Percentiles rank a stretch among this genome's conserved stretches.
phyloP scores from a whole-genome alignment of 2,797 vertebrate genomes.

The Buphagus erythrorhynchus region DNA sequence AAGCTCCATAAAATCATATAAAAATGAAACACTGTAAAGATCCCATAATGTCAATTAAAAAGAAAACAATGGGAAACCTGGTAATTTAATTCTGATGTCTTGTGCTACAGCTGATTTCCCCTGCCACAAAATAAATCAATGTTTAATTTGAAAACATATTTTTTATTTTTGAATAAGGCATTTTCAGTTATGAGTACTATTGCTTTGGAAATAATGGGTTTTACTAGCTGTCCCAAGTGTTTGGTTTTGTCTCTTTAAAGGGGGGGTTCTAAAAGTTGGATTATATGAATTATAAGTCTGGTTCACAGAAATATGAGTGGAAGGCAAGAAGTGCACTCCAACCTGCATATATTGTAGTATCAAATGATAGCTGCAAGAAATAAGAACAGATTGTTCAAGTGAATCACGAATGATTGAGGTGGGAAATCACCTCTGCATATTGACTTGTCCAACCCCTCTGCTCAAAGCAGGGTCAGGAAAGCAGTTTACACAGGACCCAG shows the following conservation, averaged over 20 bases:
- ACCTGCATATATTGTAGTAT: neutral
- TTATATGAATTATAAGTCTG: neutral
- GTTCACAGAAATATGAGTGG: neutral
- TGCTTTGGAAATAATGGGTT: neutral
- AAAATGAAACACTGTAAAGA: neutral
- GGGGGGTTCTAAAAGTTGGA: neutral
- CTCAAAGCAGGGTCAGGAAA: neutral
- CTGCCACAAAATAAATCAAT: neutral
- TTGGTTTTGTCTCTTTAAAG: neutral
- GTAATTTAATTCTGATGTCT: neutral
- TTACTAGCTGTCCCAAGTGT: neutral
- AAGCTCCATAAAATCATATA: neutral
- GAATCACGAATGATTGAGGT: neutral
- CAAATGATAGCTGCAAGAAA: neutral
- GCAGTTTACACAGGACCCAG: neutral
- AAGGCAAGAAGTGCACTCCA: neutral
- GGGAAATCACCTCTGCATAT: neutral
- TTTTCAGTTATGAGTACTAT: neutral
- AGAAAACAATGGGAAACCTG: neutral
- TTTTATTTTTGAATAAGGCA: neutral
- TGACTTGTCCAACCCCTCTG: neutral
- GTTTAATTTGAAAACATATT: neutral
- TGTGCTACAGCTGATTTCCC: neutral
- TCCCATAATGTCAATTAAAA: neutral
- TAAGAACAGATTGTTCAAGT: neutral